A percentile compares a stretch with the other conserved stretches of the same genome.
Conservation (phyloP, 2,797 vertebrate genomes). For the Mareca strepera region DNA sequence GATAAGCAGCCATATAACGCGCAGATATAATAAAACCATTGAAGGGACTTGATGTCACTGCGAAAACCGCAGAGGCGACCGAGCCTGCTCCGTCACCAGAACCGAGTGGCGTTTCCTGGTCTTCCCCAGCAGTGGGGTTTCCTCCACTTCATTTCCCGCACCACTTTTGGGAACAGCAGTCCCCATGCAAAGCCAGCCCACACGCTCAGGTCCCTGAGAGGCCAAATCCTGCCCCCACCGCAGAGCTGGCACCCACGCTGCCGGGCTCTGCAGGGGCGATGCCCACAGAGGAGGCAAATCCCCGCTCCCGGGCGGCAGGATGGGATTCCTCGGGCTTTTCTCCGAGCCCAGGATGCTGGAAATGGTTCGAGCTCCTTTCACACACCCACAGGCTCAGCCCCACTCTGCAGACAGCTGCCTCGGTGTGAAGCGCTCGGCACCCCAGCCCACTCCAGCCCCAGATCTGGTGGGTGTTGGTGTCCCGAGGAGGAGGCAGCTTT, state of each 20-base stretch:
- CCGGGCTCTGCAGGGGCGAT: fast-evolving
- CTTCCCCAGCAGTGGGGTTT: not conserved
- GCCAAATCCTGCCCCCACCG: not conserved
- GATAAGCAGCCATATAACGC: constrained; percentile 17
- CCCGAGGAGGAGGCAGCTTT: not conserved
- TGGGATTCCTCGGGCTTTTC: fast-evolving
- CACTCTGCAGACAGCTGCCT: not conserved
- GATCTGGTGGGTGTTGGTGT: fast-evolving
- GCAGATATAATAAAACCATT: constrained; percentile 57
- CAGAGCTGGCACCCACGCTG: fast-evolving
- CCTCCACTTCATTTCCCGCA: not conserved
- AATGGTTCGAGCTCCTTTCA: not conserved
- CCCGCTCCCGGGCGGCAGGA: fast-evolving
- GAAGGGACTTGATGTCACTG: constrained; percentile 35
- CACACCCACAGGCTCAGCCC: fast-evolving
- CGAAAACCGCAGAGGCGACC: constrained; percentile 6
- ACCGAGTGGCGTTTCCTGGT: not conserved
- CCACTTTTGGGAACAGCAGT: fast-evolving
- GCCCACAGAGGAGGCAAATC: not conserved
- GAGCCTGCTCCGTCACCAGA: not conserved
- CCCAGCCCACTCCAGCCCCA: not conserved
- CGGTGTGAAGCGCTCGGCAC: not conserved
- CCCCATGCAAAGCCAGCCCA: not conserved
- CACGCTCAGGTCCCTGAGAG: not conserved
- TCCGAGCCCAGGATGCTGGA: not conserved